Evolutionary conservation across 2,797 vertebrate species (phyloP).

Genomic region (Aeoliscus strigatus): DNA sequence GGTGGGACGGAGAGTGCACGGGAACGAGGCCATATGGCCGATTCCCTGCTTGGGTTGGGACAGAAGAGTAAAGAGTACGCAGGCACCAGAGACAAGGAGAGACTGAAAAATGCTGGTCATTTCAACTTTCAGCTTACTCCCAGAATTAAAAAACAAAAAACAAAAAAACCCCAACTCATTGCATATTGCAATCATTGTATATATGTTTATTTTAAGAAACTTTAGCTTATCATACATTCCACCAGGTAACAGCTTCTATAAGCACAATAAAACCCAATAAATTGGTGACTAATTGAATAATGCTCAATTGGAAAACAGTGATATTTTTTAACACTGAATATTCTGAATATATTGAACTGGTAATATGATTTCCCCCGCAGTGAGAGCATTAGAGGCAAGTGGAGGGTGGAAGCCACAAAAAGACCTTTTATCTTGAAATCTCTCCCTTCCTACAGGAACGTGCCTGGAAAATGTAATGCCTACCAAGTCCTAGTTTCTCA

Average conservation of each 20-base stretch:
- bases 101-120: background rate
- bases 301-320: conserved; percentile 13
- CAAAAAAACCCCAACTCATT: too few species aligned
- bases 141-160: too few species aligned
- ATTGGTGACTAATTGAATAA: conserved; percentile 31
- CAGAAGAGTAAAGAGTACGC: conserved; percentile 22
- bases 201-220: background rate
- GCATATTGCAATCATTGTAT: too few species aligned
- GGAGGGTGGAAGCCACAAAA: conserved; percentile 37
- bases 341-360: conserved; percentile 22
- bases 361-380: conserved; percentile 34
- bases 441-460: conserved; percentile 28
- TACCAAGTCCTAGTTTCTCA: conserved; percentile 21
- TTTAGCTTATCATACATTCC: conserved; percentile 2
- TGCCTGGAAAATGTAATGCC: conserved; percentile 49
- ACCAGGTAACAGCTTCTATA: conserved; percentile 18
- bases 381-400: conserved; percentile 24
- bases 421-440: conserved; percentile 47
- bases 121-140: background rate
- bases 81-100: conserved; percentile 7
- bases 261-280: conserved; percentile 23
- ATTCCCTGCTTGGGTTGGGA: conserved; percentile 37
- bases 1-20: conserved; percentile 23
- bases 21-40: conserved; percentile 56
- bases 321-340: conserved; percentile 5